A percentile compares a stretch with the other conserved stretches of the same genome.
These are phyloP conservation scores for Antigone vipio DNA, from an alignment of 2,113 vertebrate genomes.

Conservation along the genomic window DNA sequence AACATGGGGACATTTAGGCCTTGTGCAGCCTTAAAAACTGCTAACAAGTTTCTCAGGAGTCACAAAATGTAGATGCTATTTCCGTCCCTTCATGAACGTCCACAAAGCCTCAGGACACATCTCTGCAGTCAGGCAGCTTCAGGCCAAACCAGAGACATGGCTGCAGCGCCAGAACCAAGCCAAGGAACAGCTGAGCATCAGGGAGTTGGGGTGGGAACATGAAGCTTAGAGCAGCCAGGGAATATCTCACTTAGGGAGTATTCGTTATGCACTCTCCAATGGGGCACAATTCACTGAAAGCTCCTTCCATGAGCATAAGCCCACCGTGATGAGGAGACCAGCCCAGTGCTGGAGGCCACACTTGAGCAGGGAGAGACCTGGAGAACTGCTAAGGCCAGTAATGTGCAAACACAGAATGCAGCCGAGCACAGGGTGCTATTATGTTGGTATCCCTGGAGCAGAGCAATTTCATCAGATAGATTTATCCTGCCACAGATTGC, in stretches of 20 bases:
- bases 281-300: neutral
- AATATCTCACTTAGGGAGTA: no score
- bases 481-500: neutral
- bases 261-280: accelerated
- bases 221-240: neutral
- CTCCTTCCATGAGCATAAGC: neutral
- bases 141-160: neutral
- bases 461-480: neutral
- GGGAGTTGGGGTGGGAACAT: neutral
- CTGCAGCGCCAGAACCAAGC: neutral
- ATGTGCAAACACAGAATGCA: neutral
- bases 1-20: neutral
- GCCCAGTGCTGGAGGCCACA: neutral
- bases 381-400: neutral
- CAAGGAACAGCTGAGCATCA: neutral
- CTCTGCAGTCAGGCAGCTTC: neutral
- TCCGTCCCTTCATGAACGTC: neutral
- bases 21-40: neutral
- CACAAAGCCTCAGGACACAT: neutral
- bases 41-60: neutral
- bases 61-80: neutral
- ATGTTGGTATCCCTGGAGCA: neutral
- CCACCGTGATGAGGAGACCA: neutral
- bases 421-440: neutral
- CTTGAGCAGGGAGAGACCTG: neutral